Base-by-base conservation (phyloP, 2,888 invertebrate species). In the Hylaea fasciaria region DNA sequence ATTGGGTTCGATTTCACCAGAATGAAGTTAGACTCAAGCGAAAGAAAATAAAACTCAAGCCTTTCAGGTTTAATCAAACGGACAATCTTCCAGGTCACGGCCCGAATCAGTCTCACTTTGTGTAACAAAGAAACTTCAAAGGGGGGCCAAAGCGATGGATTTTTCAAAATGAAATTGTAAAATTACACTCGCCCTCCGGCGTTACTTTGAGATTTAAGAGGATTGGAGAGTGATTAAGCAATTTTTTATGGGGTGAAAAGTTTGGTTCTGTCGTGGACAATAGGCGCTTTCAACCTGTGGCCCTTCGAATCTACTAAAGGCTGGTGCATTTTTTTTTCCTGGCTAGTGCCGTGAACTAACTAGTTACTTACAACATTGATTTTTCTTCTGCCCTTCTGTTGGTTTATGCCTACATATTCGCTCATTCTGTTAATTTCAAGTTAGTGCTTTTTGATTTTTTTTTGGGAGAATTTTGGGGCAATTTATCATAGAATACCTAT, bases 51-150 rank as follows among this genome's bases (percentile, higher is more conserved):
- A 57, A 65, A 58, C 61, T 65, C 61, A 62, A 64, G 61, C 74
- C 66, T 74, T 76, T 79, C 70, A 73, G 70, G 71, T 77, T 80
- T 78, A 82, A 81, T 83, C 80, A 83, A 78, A 82, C 73, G 76
- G 70, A 74, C 79, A 77, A 79, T 82, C 77, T 82, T 80, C 81
- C 80, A 78, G 75, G 72, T 73, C 79, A 77, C 75, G 54, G 72
- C 71, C 60, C 67, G 72, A 81, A 83, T 83, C 81, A 81, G 73
- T 69, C 70, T 73, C 78, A 77, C 76, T 83, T 80, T 80, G 74
- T 77, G 32, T 77, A 83, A 82, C 80, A 80, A 76, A 80, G 80
- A 60, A 57, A 79, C 75, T 77, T 79, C 71, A 72, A 77, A 78
- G 68, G 68, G 68, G 64, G 57, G 66, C 62, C 61, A 68, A 10